These are phyloP conservation scores for Cotesia glomerata DNA, from an alignment of 1,140 invertebrate species.

Conservation along the genomic window DNA sequence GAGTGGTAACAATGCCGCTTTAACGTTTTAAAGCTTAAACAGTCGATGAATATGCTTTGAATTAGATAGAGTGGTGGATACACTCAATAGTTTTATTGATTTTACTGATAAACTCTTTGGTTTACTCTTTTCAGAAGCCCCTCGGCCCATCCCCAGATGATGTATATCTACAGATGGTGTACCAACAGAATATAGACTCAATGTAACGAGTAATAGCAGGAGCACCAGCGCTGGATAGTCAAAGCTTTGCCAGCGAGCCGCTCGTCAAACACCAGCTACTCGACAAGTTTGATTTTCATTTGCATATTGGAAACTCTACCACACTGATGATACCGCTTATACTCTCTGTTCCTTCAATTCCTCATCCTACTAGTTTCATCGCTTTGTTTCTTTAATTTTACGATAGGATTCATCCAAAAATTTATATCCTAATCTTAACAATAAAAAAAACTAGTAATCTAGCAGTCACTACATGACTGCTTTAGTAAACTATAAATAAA, in stretches of 20 bases:
- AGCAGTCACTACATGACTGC: too few relatives aligned
- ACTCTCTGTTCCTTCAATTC: too few relatives aligned
- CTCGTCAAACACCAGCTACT: conserved; percentile 8
- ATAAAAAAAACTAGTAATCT: too few relatives aligned
- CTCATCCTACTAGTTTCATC: too few relatives aligned
- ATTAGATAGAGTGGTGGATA: too few relatives aligned
- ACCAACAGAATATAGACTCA: background rate
- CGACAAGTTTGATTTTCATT: conserved; percentile 26
- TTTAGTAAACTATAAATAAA: too few relatives aligned
- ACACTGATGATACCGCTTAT: conserved; percentile 15
- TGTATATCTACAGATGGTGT: background rate
- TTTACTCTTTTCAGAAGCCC: background rate
- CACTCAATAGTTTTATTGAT: too few relatives aligned
- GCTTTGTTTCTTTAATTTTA: too few relatives aligned
- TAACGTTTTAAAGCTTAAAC: background rate
- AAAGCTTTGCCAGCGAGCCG: background rate
- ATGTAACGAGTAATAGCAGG: background rate
- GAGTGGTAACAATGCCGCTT: background rate
- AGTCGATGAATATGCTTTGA: background rate
- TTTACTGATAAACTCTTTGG: background rate
- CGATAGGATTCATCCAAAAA: too few relatives aligned
- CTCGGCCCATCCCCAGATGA: background rate
- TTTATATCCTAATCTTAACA: too few relatives aligned
- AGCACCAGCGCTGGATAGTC: background rate
- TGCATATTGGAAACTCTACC: conserved; percentile 22